Evolutionary conservation across 2,797 vertebrate species (phyloP), one percentile per base, ranked within the genome.

Genomic region (Sebastes nivosus): DNA sequence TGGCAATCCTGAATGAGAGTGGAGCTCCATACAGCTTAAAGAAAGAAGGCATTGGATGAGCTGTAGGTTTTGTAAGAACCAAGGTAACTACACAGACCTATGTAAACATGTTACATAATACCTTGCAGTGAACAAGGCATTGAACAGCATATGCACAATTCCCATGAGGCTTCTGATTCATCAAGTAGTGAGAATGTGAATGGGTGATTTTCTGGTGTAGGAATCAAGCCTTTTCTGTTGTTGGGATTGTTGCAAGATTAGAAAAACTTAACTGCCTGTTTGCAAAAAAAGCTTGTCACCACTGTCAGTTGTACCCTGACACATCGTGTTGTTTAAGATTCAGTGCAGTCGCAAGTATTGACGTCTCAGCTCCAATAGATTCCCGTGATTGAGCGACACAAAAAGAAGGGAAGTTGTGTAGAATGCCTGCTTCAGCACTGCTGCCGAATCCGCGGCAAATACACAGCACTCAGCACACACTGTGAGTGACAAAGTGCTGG

Each of bases 51-150:
- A 86, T 24, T 67, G 67, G 79, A 81, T 75, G 78, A 87, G 75
- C 69, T 74, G 65, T 77, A 70, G 29, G 34, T 84, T 86, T 85
- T 85, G 76, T 75, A 67, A 75, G 59, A 83, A 80, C 80, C 32
- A 61, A 84, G 75, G 83, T 42, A 58, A 82, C 79, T 78, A 64
- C 65, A 81, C 27, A 73, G 36, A 91, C 81, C 72, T 46, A 67
- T 91, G 72, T 85, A 85, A 92, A 89, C 70, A 83, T 85, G 67
- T 92, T 94, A 87, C 87, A 89, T 92, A 93, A 94, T 75, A 60
- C 16, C 29, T 78, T 79, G 55, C 69, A 42, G 30, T 72, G 61
- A 73, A 79, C 9, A 78, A 67, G 71, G 55, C 38, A 34, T 22
- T 77, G 16, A 80, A 69, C 38, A 78, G 36, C 65, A 46, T 29